Conservation (phyloP, 2,113 vertebrate genomes). For the Equus przewalskii region DNA sequence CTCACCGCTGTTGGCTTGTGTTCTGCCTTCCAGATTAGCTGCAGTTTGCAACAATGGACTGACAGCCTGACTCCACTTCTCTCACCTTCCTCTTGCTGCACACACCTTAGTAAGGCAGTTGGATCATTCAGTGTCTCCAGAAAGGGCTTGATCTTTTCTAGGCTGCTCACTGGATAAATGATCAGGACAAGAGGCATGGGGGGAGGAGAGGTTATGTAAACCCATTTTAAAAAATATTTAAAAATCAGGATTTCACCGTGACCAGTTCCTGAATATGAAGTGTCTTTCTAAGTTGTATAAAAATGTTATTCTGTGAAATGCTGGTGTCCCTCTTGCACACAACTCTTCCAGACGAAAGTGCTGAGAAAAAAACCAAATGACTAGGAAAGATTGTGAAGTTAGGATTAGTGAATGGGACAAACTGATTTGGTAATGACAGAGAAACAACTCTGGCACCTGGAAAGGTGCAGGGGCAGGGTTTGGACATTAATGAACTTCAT, state of each 20-base stretch:
- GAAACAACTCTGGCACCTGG: background rate
- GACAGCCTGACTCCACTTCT: background rate
- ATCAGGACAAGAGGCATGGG: background rate
- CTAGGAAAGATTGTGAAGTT: background rate
- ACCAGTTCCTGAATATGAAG: background rate
- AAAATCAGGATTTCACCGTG: background rate
- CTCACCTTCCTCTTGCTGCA: background rate
- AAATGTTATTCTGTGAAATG: constrained; percentile 38
- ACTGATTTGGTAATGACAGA: background rate
- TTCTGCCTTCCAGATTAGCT: background rate
- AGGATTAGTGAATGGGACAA: background rate
- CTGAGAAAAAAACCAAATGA: background rate
- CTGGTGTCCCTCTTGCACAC: constrained; percentile 1
- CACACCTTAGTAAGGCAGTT: background rate
- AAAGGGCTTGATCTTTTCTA: background rate
- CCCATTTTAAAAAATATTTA: background rate
- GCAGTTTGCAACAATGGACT: background rate
- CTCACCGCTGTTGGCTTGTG: background rate
- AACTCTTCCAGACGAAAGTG: background rate
- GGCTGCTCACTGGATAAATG: background rate
- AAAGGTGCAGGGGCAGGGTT: background rate
- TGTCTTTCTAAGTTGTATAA: constrained; percentile 2
- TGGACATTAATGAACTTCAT: background rate
- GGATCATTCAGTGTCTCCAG: background rate
- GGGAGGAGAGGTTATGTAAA: background rate